phyloP scores from a whole-genome alignment of 2,113 vertebrate genomes.

The Dipodomys stephensi region DNA sequence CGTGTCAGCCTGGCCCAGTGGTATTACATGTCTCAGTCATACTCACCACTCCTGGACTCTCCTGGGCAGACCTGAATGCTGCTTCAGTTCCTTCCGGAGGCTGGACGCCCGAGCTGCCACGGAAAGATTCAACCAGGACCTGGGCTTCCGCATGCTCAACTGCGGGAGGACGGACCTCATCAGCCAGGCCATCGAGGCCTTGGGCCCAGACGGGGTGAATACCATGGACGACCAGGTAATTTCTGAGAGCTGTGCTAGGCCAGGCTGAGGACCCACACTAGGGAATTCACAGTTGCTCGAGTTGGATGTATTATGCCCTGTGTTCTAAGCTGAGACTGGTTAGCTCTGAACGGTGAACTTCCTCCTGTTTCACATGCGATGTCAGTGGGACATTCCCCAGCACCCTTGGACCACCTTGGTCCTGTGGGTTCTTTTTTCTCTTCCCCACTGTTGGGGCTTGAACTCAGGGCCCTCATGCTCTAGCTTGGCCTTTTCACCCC shows the following conservation, averaged over 20 bases:
- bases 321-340: background rate
- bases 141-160: conserved; percentile 98
- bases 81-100: conserved; percentile 96
- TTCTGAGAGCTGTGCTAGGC: accelerated
- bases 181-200: conserved; percentile 93
- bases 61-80: conserved; percentile 93
- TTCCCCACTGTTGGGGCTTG: too few species aligned
- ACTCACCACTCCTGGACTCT: background rate
- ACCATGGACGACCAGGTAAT: conserved; percentile 98
- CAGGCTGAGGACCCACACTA: background rate
- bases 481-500: too few species aligned
- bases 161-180: conserved; percentile 98
- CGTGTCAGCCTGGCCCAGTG: accelerated
- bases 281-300: accelerated
- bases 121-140: conserved; percentile 96
- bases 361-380: background rate
- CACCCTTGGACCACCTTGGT: background rate
- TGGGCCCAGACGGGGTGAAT: conserved; percentile 96
- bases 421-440: background rate
- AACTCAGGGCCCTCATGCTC: too few species aligned
- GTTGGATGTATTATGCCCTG: background rate
- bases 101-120: conserved; percentile 96
- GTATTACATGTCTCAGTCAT: accelerated
- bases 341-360: background rate
- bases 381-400: background rate